These are phyloP conservation scores for Eucera pruinosa DNA, from an alignment of 2,888 invertebrate genomes.

Conservation along the genomic window DNA sequence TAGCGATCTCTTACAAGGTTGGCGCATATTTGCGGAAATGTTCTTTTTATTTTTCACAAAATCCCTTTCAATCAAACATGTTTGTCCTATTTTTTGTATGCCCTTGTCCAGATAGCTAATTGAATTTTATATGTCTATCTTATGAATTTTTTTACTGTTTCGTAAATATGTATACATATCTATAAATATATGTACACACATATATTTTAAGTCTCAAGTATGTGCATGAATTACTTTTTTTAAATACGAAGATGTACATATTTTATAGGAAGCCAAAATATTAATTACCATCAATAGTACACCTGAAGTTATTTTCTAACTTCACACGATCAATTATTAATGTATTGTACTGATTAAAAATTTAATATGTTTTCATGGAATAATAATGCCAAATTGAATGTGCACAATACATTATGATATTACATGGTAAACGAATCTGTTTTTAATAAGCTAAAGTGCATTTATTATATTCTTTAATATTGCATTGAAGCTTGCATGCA, in stretches of 20 bases:
- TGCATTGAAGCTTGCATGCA: conserved; percentile 39
- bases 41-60: conserved; percentile 52
- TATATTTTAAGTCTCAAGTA: conserved; percentile 28
- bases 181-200: conserved; percentile 15
- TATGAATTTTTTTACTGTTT: conserved; percentile 29
- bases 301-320: conserved; percentile 19
- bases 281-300: conserved; percentile 15
- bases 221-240: conserved; percentile 55
- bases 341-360: conserved; percentile 25
- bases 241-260: conserved; percentile 29
- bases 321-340: conserved; percentile 28
- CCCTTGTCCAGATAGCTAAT: conserved; percentile 33
- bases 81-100: conserved; percentile 40
- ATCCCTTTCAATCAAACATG: conserved; percentile 42
- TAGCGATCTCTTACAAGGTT: conserved; percentile 85
- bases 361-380: conserved; percentile 40
- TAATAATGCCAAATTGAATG: conserved; percentile 38
- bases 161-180: conserved; percentile 15
- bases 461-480: conserved; percentile 33
- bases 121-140: conserved; percentile 27
- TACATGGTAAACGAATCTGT: conserved; percentile 40
- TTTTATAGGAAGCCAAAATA: conserved; percentile 25
- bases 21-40: conserved; percentile 75
- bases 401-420: conserved; percentile 30
- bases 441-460: conserved; percentile 27